phyloP scores from a whole-genome alignment of 2,888 invertebrate species.

The Magallana nippona region DNA sequence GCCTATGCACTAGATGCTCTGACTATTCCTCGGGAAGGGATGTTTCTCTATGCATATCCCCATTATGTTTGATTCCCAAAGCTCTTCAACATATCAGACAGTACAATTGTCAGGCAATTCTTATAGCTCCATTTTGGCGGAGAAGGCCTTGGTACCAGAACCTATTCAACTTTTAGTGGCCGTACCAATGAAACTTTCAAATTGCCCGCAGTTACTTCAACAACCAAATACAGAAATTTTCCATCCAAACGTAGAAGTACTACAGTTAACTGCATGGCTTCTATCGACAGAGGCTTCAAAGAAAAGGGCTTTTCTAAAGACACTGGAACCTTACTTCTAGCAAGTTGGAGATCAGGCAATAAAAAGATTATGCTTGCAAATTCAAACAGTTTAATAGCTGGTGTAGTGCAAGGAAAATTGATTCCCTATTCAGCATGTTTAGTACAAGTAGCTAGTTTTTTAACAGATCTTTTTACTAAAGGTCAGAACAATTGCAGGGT shows the following conservation, averaged over 20 bases:
- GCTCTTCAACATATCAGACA: slow-evolving; percentile 49
- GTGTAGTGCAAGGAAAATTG: slow-evolving; percentile 56
- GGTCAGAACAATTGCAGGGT: slow-evolving; percentile 36
- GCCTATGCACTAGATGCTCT: slow-evolving; percentile 54
- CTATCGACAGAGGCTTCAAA: slow-evolving; percentile 50
- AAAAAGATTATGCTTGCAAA: slow-evolving; percentile 52
- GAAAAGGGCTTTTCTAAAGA: slow-evolving; percentile 50
- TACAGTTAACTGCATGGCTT: slow-evolving; percentile 55
- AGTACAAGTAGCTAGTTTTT: slow-evolving; percentile 43
- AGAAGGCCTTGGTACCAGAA: slow-evolving; percentile 48
- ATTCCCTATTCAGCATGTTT: slow-evolving; percentile 53
- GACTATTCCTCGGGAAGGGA: slow-evolving; percentile 50
- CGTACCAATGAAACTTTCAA: slow-evolving; percentile 42
- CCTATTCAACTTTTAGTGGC: slow-evolving; percentile 43
- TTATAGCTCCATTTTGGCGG: slow-evolving; percentile 56
- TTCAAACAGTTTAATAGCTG: slow-evolving; percentile 54
- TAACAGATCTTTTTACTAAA: slow-evolving; percentile 29
- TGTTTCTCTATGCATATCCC: slow-evolving; percentile 56
- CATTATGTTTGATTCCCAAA: slow-evolving; percentile 51
- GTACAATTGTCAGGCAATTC: slow-evolving; percentile 50
- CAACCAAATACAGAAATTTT: slow-evolving; percentile 47
- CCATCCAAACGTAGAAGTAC: slow-evolving; percentile 50
- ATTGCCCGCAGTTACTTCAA: slow-evolving; percentile 38
- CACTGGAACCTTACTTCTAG: slow-evolving; percentile 50
- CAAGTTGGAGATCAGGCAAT: slow-evolving; percentile 52